Evolutionary conservation across 2,888 invertebrate species (phyloP).

Genomic region (Actias luna): DNA sequence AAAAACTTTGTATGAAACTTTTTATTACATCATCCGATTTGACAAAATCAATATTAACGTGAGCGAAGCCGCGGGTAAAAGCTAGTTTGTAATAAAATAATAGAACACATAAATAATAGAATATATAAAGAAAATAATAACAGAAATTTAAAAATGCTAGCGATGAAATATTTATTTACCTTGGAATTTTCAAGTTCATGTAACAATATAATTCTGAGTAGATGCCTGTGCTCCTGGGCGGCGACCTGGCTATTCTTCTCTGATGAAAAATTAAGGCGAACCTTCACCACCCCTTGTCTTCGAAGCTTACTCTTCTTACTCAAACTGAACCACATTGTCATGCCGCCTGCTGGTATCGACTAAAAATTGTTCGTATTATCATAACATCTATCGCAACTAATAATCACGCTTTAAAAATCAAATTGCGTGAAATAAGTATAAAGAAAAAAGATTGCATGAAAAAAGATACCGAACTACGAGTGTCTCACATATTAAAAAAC

Average conservation of each 20-base stretch:
- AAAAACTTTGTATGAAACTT: too few relatives aligned
- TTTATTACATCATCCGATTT: too few relatives aligned
- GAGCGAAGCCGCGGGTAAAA: too few relatives aligned
- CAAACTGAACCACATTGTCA: conserved; percentile 95
- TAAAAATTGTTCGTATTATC: conserved; percentile 50
- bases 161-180: conserved; percentile 55
- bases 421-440: too few relatives aligned
- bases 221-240: conserved; percentile 90
- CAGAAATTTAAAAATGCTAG: not conserved
- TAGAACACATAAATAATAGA: too few relatives aligned
- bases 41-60: too few relatives aligned
- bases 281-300: conserved; percentile 93
- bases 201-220: conserved; percentile 88
- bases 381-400: not conserved
- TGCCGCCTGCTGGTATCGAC: conserved; percentile 96
- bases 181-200: conserved; percentile 91
- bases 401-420: too few relatives aligned
- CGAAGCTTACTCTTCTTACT: conserved; percentile 92
- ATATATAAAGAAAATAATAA: too few relatives aligned
- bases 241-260: conserved; percentile 93
- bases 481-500: too few relatives aligned
- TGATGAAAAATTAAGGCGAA: conserved; percentile 91
- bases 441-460: too few relatives aligned
- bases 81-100: too few relatives aligned
- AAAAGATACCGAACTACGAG: too few relatives aligned